Conservation (phyloP, 2,113 vertebrate species). For the Silurus meridionalis region DNA sequence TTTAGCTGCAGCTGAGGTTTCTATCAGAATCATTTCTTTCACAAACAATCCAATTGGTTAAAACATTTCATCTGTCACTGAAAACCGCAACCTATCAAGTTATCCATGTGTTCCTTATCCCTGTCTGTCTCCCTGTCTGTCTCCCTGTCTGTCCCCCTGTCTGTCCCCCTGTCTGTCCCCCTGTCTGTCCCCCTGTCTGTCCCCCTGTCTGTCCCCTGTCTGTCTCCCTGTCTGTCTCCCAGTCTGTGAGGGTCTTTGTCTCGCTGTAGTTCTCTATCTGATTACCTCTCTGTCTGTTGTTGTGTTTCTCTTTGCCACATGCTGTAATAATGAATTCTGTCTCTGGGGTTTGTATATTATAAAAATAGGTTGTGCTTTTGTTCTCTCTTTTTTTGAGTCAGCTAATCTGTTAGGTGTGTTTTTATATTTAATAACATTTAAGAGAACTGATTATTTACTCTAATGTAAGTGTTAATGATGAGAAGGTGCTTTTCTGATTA, state of each 20-base stretch:
- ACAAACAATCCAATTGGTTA: conserved; percentile 98
- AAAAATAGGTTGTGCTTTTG: not conserved
- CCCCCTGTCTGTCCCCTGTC: not conserved
- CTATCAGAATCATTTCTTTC: conserved; percentile 97
- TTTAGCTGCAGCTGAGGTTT: conserved; percentile 88
- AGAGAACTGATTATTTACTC: not conserved
- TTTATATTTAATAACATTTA: not conserved
- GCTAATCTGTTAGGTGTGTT: not conserved
- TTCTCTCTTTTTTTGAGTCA: not conserved
- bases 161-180: conserved; percentile 62
- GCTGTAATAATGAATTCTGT: not conserved
- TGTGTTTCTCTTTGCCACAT: conserved; percentile 15
- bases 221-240: not conserved
- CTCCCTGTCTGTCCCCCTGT: conserved; percentile 61
- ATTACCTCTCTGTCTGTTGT: conserved; percentile 52
- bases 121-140: conserved; percentile 23
- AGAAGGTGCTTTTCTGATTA: no score
- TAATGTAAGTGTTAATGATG: no score
- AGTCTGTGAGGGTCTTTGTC: not conserved
- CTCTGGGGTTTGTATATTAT: not conserved
- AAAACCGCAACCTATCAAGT: conserved; percentile 82
- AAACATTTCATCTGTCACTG: conserved; percentile 92
- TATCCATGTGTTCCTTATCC: conserved; percentile 64
- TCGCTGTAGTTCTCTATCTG: not conserved
- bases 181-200: conserved; percentile 34